Evolutionary conservation across 2,113 vertebrate genomes (phyloP).

Genomic region (Gila orcuttii): DNA sequence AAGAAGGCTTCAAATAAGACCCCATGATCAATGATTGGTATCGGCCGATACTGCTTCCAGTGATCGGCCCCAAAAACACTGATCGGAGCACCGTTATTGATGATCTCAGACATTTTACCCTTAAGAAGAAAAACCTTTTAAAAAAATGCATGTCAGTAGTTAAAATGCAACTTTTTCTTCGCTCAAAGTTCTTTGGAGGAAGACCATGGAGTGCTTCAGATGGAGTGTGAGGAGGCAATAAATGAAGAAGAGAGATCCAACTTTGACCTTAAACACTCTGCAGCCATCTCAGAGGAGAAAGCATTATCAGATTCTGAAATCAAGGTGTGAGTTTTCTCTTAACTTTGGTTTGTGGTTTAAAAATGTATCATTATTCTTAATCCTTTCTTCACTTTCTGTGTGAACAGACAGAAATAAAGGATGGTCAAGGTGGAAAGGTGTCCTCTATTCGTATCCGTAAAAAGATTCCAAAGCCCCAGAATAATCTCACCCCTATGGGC

Average conservation of each 20-base stretch:
- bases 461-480: constrained; percentile 78
- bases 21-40: too few relatives aligned
- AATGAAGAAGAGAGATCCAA: constrained; percentile 61
- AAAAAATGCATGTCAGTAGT: background rate
- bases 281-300: constrained; percentile 73
- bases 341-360: background rate
- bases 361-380: background rate
- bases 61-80: too few relatives aligned
- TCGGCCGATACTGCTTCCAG: too few relatives aligned
- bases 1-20: too few relatives aligned
- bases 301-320: constrained; percentile 78
- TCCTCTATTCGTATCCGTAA: constrained; percentile 86
- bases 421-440: constrained; percentile 78
- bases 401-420: constrained; percentile 55
- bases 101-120: background rate
- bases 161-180: background rate
- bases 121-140: background rate
- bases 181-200: constrained; percentile 34
- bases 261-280: constrained; percentile 68
- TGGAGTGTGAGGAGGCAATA: constrained; percentile 57
- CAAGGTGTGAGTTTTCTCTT: constrained; percentile 72
- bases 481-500: constrained; percentile 89
- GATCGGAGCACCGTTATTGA: too few relatives aligned
- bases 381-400: background rate
- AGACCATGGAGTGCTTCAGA: constrained; percentile 36